Conservation (phyloP, 2,113 vertebrate species). For the Murina feae region DNA sequence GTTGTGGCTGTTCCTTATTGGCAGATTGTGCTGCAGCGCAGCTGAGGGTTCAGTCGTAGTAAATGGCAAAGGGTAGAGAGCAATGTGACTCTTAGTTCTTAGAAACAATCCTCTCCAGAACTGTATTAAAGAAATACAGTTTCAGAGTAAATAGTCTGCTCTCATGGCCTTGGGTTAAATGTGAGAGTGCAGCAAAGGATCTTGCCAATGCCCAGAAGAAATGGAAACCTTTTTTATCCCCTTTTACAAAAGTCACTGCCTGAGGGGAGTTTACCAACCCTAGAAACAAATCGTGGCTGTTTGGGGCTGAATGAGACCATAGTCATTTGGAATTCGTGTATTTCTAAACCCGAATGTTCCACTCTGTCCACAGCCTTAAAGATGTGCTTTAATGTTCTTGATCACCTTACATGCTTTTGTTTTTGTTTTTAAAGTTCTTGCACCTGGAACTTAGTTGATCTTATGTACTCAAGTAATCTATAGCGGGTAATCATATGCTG, state of each 20-base stretch:
- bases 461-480: not conserved
- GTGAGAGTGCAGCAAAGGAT: conserved; percentile 41
- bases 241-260: conserved; percentile 28
- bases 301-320: not conserved
- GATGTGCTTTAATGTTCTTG: not conserved
- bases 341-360: not conserved
- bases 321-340: conserved; percentile 1
- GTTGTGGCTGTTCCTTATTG: conserved; percentile 39
- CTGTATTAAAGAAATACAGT: not conserved
- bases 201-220: conserved; percentile 11
- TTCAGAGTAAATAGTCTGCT: conserved; percentile 27
- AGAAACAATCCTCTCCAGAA: conserved; percentile 33
- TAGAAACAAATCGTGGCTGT: conserved; percentile 21
- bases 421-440: not conserved
- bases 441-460: not conserved
- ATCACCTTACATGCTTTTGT: not conserved
- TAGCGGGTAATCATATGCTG: not conserved
- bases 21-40: conserved; percentile 19
- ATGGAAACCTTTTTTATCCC: conserved; percentile 14
- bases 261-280: not conserved
- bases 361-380: not conserved
- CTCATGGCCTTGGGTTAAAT: conserved; percentile 18
- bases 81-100: not conserved
- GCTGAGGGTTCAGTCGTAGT: conserved; percentile 32
- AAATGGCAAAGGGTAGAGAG: conserved; percentile 64